Evolutionary conservation across 2,113 vertebrate genomes (phyloP).

Genomic region (Porphyrio hochstetteri): DNA sequence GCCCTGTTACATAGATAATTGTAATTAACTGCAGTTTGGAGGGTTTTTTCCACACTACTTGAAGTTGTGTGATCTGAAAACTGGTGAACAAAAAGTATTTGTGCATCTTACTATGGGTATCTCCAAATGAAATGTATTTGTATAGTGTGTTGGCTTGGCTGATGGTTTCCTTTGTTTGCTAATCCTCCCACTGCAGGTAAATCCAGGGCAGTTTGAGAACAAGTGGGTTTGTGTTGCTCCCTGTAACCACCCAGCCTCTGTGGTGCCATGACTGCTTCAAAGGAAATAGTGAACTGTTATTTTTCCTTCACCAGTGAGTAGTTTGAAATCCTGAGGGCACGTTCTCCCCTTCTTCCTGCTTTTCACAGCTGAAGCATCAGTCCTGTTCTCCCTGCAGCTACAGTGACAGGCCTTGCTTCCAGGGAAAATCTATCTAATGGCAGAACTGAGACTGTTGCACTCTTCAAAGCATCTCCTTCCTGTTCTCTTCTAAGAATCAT

Average conservation of each 20-base stretch:
- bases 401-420: not conserved
- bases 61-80: constrained; percentile 43
- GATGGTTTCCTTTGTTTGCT: not conserved
- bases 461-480: not conserved
- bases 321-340: not conserved
- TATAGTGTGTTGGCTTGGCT: constrained; percentile 26
- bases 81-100: constrained; percentile 42
- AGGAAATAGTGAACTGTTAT: not conserved
- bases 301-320: not conserved
- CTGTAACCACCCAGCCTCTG: not conserved
- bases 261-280: not conserved
- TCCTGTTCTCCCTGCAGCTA: not conserved
- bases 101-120: constrained; percentile 58
- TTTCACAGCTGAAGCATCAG: not conserved
- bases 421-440: not conserved
- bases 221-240: not conserved
- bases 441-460: not conserved
- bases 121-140: constrained; percentile 68
- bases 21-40: constrained; percentile 18
- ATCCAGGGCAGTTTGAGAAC: not conserved
- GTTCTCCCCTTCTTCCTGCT: not conserved
- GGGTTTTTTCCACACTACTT: constrained; percentile 5
- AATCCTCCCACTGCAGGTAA: not conserved
- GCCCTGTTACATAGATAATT: constrained; percentile 9
- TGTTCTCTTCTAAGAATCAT: not conserved